Percentiles rank a stretch among this genome's conserved stretches.
phyloP scores from a whole-genome alignment of 1,140 invertebrate species.

The Dreissena polymorpha region DNA sequence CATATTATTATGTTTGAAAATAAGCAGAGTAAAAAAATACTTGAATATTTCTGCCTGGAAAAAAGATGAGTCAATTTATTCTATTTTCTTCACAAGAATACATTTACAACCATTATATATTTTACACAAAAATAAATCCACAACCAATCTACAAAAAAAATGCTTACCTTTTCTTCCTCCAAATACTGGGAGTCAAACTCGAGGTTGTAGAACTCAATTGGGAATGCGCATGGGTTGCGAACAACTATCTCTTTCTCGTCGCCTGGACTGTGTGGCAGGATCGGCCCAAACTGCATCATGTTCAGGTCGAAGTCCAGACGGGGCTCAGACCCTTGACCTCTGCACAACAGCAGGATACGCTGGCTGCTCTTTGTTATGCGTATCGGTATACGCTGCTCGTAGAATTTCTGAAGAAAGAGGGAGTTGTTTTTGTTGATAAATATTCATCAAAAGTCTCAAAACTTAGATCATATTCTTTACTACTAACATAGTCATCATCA shows the following conservation, averaged over 20 bases:
- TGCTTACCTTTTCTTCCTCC: constrained; percentile 79
- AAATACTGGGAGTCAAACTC: constrained; percentile 79
- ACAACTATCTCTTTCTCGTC: constrained; percentile 78
- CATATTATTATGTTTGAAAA: too few species aligned
- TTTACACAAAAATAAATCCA: too few species aligned
- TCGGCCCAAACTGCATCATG: constrained; percentile 78
- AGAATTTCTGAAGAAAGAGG: constrained; percentile 72
- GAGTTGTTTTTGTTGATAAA: not conserved
- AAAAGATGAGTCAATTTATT: too few species aligned
- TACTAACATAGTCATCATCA: too few species aligned
- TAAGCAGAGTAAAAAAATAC: too few species aligned
- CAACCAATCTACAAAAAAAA: too few species aligned
- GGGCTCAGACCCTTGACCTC: constrained; percentile 78
- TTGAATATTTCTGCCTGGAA: too few species aligned
- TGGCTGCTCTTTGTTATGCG: constrained; percentile 79
- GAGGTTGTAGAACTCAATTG: constrained; percentile 79
- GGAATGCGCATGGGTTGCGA: constrained; percentile 78
- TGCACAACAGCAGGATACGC: constrained; percentile 75
- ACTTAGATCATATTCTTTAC: not conserved
- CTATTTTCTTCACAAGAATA: too few species aligned
- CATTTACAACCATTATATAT: too few species aligned
- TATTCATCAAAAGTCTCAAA: not conserved
- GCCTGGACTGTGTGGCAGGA: constrained; percentile 78
- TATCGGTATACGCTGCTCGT: constrained; percentile 77
- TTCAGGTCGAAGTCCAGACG: constrained; percentile 75